Base-by-base conservation (phyloP, 2,888 invertebrate genomes). In the Sipha maydis region DNA sequence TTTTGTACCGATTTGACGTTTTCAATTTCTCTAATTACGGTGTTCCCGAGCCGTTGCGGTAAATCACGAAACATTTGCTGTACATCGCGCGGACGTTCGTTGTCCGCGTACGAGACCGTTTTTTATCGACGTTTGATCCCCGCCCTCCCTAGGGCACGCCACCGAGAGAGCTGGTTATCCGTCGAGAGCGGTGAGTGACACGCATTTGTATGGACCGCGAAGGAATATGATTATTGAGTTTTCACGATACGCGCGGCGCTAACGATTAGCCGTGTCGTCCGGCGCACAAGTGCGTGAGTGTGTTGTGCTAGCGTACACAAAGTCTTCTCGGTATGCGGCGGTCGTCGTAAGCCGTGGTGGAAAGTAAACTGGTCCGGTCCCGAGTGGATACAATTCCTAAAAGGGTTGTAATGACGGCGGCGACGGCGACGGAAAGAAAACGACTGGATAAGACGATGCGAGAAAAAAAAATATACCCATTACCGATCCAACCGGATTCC, bases 401-500 rank as follows among this genome's bases (percentile, higher is more conserved):
- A 84, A 76, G 61, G 84, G 73, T 48, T 34, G 69, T 54, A 41
- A 41, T 21, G 67, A 69, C 28, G 69, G 73, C 73, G 31, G 31
- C 4, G 34, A 34, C 73, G 73, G 34, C 54, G 48, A 25, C 73
- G 28, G 56, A 83, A 83, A 38, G 75, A 2, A 56, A n/a, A 28
- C 14, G 61, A 76, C 14, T 25, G 1, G 61, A 76, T 48, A 80
- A 67, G 31, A 69, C 71, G 71, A 71, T 28, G 28, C 14, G 48
- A 69, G 41, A 25, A 76, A 75, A 61, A 61, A 76, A 80, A n/a
- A 38, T 28, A 31, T 19, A 73, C 25, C n/a, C 34, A 56, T 56
- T n/a, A 75, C 82, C 82, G 76, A 88, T 80, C 86, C 61, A 38
- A 88, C 86, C 86, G 86, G 86, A 88, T 88, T 88, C 75, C 80